These are phyloP conservation scores for Rutpela maculata DNA, from an alignment of 2,888 invertebrate genomes.

Conservation along the genomic window DNA sequence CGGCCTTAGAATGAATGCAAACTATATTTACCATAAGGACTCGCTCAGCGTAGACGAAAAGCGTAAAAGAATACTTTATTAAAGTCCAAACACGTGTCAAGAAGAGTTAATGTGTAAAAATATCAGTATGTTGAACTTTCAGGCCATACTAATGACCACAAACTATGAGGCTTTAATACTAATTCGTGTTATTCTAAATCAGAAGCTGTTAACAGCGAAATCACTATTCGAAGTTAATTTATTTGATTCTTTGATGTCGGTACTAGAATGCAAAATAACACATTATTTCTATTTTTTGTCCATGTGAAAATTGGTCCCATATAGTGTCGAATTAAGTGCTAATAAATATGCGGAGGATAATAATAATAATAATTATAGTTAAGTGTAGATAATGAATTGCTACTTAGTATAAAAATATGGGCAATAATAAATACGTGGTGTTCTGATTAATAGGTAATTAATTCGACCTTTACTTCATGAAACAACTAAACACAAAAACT, in stretches of 20 bases:
- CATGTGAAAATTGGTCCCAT: neutral
- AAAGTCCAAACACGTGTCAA: conserved; percentile 31
- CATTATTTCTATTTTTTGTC: neutral
- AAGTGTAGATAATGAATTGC: no score
- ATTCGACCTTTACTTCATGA: no score
- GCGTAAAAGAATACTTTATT: conserved; percentile 12
- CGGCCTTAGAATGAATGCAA: neutral
- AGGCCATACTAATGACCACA: conserved; percentile 2
- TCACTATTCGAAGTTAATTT: neutral
- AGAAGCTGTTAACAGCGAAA: neutral
- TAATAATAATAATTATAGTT: no score
- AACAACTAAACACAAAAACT: no score
- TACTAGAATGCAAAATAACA: neutral
- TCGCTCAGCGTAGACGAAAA: conserved; percentile 1
- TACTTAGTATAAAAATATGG: no score
- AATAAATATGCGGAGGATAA: no score
- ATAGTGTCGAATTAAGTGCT: no score
- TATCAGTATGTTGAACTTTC: conserved; percentile 41
- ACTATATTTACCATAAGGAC: conserved; percentile 20
- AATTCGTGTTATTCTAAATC: neutral
- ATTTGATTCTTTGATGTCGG: neutral
- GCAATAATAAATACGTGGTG: no score
- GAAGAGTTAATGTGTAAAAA: conserved; percentile 36
- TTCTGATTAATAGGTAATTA: no score
- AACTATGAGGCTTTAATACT: neutral